phyloP scores from a whole-genome alignment of 1,140 invertebrate species.

The Tachypleus tridentatus region DNA sequence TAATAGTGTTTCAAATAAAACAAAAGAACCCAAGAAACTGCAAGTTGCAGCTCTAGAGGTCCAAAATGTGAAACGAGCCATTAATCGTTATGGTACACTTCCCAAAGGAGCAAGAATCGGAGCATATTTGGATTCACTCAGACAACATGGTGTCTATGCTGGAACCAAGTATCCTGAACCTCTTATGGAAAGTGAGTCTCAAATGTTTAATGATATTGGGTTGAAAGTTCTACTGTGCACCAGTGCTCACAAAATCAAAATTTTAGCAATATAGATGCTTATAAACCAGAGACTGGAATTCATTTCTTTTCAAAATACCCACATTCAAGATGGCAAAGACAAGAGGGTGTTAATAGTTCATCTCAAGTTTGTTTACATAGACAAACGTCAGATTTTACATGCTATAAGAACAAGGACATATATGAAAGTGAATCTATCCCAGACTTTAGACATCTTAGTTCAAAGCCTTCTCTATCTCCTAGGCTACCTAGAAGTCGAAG shows the following conservation, averaged over 20 bases:
- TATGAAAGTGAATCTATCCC: conserved; percentile 21
- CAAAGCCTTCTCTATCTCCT: conserved; percentile 21
- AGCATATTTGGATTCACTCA: conserved; percentile 86
- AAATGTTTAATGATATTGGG: background rate
- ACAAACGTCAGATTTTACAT: conserved; percentile 36
- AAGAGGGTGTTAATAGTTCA: conserved; percentile 5
- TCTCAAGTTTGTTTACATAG: conserved; percentile 28
- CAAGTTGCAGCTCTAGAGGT: conserved; percentile 82
- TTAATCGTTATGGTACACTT: conserved; percentile 87
- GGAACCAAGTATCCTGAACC: conserved; percentile 11
- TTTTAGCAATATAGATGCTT: background rate
- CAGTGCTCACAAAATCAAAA: background rate
- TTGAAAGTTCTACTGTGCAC: background rate
- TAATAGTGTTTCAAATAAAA: conserved; percentile 5
- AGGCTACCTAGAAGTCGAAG: conserved; percentile 16
- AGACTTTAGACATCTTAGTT: conserved; percentile 14
- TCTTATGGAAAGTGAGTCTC: conserved; percentile 9
- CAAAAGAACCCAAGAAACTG: conserved; percentile 37
- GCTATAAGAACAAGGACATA: conserved; percentile 22
- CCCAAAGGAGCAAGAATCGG: conserved; percentile 92
- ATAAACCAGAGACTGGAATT: background rate
- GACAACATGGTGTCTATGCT: conserved; percentile 38
- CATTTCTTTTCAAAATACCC: background rate
- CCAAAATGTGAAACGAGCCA: conserved; percentile 89
- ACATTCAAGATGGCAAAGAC: background rate